These are phyloP conservation scores for Vollenhovia emeryi DNA, from an alignment of 1,140 invertebrate species.

Conservation along the genomic window DNA sequence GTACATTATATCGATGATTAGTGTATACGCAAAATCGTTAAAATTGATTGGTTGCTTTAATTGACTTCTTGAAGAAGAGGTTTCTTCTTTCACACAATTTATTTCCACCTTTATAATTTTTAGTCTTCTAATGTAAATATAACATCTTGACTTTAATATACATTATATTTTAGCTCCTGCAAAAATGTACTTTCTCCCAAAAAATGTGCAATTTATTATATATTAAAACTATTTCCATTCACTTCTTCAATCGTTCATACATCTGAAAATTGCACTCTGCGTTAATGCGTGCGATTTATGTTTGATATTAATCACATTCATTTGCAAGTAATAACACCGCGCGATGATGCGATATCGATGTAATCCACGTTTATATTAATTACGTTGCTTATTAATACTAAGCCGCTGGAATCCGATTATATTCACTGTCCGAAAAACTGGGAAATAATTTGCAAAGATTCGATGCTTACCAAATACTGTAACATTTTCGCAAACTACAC, in stretches of 20 bases:
- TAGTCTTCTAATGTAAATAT: not conserved
- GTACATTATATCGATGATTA: not conserved
- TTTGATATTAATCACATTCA: conserved; percentile 51
- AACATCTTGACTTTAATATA: not conserved
- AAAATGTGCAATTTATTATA: not conserved
- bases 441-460: conserved; percentile 39
- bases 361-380: conserved; percentile 60
- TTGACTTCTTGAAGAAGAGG: not conserved
- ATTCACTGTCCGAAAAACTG: not conserved
- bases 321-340: conserved; percentile 49
- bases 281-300: conserved; percentile 37
- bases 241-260: not conserved
- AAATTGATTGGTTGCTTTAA: not conserved
- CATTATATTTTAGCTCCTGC: not conserved
- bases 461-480: not conserved
- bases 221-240: not conserved
- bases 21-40: not conserved
- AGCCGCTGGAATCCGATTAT: conserved; percentile 41
- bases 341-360: conserved; percentile 35
- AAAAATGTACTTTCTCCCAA: not conserved
- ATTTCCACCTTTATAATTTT: not conserved
- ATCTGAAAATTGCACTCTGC: conserved; percentile 12
- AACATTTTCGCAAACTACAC: conserved; percentile 35
- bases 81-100: not conserved
- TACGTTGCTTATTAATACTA: conserved; percentile 52